These are phyloP conservation scores for Panthera tigris DNA, from an alignment of 2,113 vertebrate genomes.

Conservation along the genomic window DNA sequence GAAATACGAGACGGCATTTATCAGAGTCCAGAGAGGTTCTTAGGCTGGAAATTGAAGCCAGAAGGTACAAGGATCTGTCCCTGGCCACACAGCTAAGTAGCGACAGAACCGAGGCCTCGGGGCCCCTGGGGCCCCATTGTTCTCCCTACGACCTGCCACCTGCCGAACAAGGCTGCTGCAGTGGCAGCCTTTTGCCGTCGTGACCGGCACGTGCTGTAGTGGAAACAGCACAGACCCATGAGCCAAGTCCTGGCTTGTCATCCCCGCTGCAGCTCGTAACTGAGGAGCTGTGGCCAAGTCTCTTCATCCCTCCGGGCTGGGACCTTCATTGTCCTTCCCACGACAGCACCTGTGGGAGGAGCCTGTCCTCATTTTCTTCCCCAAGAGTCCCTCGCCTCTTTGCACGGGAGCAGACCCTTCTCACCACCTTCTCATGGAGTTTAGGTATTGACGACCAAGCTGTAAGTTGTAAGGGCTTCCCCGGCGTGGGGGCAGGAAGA, in stretches of 20 bases:
- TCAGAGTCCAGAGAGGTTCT: background rate
- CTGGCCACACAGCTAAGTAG: background rate
- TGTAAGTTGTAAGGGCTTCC: background rate
- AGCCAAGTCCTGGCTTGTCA: background rate
- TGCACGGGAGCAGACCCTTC: background rate
- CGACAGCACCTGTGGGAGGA: fast-evolving
- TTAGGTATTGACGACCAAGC: background rate
- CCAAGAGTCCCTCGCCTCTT: background rate
- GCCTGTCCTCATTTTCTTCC: background rate
- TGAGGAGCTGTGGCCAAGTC: background rate
- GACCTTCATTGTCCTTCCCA: background rate
- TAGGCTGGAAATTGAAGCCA: background rate
- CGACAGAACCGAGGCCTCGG: background rate
- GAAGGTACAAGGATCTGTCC: background rate
- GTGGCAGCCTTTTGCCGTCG: background rate
- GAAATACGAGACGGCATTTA: background rate
- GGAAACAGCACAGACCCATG: background rate
- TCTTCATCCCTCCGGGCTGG: background rate
- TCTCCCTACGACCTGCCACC: fast-evolving
- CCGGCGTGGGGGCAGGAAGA: background rate
- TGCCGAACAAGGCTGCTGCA: background rate
- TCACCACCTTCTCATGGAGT: background rate
- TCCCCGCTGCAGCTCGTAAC: background rate
- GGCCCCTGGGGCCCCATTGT: background rate
- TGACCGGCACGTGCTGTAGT: background rate